A percentile compares a stretch with the other conserved stretches of the same genome.
These are phyloP conservation scores for Istiophorus platypterus DNA, from an alignment of 2,113 vertebrate genomes.

Conservation along the genomic window DNA sequence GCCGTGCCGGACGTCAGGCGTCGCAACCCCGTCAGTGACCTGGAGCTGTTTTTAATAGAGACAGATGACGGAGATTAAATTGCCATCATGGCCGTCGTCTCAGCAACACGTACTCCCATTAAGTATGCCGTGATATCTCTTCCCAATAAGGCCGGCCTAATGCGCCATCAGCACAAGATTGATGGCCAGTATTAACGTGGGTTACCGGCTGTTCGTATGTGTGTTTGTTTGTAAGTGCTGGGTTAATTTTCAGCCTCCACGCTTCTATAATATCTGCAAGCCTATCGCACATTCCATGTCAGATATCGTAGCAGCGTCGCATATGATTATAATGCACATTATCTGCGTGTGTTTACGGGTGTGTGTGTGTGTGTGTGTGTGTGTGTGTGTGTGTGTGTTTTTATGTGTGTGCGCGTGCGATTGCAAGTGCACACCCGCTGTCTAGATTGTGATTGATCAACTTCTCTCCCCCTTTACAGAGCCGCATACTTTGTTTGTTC, in stretches of 20 bases:
- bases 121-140: constrained; percentile 50
- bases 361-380: neutral
- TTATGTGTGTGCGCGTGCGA: too few relatives aligned
- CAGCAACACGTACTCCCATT: constrained; percentile 42
- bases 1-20: too few relatives aligned
- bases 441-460: constrained; percentile 50
- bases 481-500: constrained; percentile 48
- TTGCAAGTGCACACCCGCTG: neutral
- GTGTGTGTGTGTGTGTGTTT: constrained; percentile 7
- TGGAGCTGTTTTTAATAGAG: constrained; percentile 69
- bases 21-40: constrained; percentile 21
- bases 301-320: constrained; percentile 4
- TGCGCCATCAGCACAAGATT: constrained; percentile 55
- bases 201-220: constrained; percentile 35
- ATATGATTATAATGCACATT: constrained; percentile 8
- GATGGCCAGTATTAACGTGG: constrained; percentile 54
- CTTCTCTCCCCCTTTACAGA: constrained; percentile 25
- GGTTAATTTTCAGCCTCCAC: constrained; percentile 48
- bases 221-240: constrained; percentile 33
- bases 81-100: constrained; percentile 49
- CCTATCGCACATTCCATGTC: constrained; percentile 25
- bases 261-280: constrained; percentile 19
- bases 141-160: constrained; percentile 50
- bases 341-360: neutral
- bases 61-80: constrained; percentile 68